phyloP scores from a whole-genome alignment of 2,797 vertebrate species.

The Sebastes iracundus region DNA sequence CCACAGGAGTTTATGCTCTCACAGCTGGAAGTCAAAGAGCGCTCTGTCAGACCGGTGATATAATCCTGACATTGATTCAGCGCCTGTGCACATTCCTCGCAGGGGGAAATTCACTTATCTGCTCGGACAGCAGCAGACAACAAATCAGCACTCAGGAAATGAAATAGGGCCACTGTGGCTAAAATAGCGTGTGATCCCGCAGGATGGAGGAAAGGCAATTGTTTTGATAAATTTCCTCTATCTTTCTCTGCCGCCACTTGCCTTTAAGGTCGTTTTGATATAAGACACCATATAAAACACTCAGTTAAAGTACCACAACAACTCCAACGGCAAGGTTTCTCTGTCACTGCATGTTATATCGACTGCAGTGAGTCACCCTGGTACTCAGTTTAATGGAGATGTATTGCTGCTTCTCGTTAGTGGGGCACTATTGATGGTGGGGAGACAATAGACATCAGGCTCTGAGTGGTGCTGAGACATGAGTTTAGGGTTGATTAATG shows the following conservation, averaged over 20 bases:
- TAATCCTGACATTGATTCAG: conserved; percentile 55
- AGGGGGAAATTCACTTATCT: conserved; percentile 61
- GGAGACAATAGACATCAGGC: neutral
- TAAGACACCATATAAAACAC: neutral
- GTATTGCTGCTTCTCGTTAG: neutral
- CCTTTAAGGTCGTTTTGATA: conserved; percentile 22
- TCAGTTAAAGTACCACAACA: neutral
- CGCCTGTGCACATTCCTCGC: conserved; percentile 52
- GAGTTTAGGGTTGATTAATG: neutral
- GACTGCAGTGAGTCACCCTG: neutral
- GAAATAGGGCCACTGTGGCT: conserved; percentile 34
- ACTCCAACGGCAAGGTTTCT: neutral
- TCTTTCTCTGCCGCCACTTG: neutral
- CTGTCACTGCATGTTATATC: neutral
- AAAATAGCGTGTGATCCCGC: conserved; percentile 26
- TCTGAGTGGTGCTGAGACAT: neutral
- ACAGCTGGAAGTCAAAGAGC: conserved; percentile 25
- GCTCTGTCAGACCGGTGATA: conserved; percentile 23
- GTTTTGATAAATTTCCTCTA: conserved; percentile 24
- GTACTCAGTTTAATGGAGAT: neutral
- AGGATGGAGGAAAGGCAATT: conserved; percentile 14
- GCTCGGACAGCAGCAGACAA: conserved; percentile 43
- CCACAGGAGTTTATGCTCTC: conserved; percentile 26
- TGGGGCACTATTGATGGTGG: neutral
- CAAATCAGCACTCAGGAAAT: conserved; percentile 67